Evolutionary conservation across 1,140 invertebrate species (phyloP), one percentile per base, ranked within the genome.

Genomic region (Proctacanthus coquilletti): DNA sequence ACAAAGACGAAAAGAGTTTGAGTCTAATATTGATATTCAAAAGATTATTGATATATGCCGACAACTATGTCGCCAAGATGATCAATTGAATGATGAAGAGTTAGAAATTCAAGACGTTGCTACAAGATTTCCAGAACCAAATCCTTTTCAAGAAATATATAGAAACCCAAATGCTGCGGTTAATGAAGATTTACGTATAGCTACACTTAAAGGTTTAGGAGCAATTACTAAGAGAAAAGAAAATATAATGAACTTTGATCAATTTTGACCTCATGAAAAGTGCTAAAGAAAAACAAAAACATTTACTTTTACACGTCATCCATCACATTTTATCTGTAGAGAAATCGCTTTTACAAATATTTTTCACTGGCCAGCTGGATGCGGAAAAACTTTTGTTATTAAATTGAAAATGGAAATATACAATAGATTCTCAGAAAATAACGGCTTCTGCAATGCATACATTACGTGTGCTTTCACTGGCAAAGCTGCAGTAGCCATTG

Each of bases 401-500:
- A 46, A 40, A 40, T 21, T 48, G 3, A 37, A 44, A 17, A 48
- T 46, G 46, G 42, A 48, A 38, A 48, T 46, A 21, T 44, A 34
- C 34, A 46, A 49, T 35, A 38, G 46, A 18, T 39, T 18, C 19
- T 5, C 27, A 4, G 18, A 39, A 27, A 39, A 5, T 3, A 30
- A 39, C 18, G 38, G 27, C 4, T 39, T 15, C 19, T 31, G 38
- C 21, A 48, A 52, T 39, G 39, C 49, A 10, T 51, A 45, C 29
- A 42, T 52, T 11, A 34, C 47, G 9, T 51, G 51, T 41, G 53
- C 53, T 32, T 48, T 47, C 8, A 56, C 51, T 11, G 53, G 48
- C 3, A 52, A 56, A 45, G 51, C 53, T 23, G 51, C 53, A 30
- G 45, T 53, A 8, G 48, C 48, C 3, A 49, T 56, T 18, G 37